Base-by-base conservation (phyloP, 2,888 invertebrate genomes). In the Ypsolopha sequella region DNA sequence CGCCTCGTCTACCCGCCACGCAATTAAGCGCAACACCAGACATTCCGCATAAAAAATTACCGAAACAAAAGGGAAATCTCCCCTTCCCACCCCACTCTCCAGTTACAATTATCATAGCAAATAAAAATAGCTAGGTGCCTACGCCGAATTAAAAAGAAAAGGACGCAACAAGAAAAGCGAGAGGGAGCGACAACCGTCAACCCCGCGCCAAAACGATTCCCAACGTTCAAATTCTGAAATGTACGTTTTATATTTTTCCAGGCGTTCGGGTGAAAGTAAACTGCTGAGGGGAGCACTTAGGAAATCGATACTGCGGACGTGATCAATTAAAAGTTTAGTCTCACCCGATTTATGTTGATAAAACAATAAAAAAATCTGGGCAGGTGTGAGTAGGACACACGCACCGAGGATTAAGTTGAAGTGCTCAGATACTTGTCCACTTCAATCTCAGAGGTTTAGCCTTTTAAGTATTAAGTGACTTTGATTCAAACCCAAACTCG, bases 101-200 rank as follows among this genome's bases (percentile, higher is more conserved):
- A 68, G 78, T 76, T 76, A 82, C 84, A 82, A 86, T 86, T 85
- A 86, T 86, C 85, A 86, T 85, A 81, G 77, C 80, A 80, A 86
- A 85, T 85, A 85, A 84, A 85, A 85, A 84, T 82, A 82, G 77
- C 72, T 82, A 24, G 24, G 24, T 24, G 24, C 24, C 24, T 24
- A 82, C 78, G 73, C 72, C 66, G 76, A 81, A 84, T 81, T 82
- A 82, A 85, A 85, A 85, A 80, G 79, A 82, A 85, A 80, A 81
- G 75, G 71, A 82, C 68, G 73, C 79, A 78, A 80, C 76, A 75
- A 75, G 68, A 68, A 69, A 70, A 74, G 66, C 69, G 76, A 76
- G 78, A 73, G 73, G 65, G 76, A 71, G 72, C 68, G 68, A 70
- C 69, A 70, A 72, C 65, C 72, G 48, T 52, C 50, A 74, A 61